These are phyloP conservation scores for Sinonovacula constricta DNA, from an alignment of 1,140 invertebrate species.

Conservation along the genomic window DNA sequence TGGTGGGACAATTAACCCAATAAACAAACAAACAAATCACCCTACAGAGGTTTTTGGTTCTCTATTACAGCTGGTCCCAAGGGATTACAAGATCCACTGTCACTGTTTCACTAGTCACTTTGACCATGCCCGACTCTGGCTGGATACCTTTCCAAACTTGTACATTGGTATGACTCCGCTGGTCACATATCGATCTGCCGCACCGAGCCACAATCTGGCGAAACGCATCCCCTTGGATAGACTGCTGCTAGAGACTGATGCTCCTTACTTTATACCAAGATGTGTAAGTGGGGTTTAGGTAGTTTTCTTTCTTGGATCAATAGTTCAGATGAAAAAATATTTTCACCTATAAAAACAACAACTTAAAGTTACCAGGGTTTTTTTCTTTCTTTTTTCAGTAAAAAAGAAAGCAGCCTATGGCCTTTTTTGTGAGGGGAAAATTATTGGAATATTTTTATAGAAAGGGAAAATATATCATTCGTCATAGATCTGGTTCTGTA, in stretches of 20 bases:
- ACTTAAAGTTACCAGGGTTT: too few relatives aligned
- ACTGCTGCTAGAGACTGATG: constrained; percentile 80
- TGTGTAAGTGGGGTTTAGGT: constrained; percentile 40
- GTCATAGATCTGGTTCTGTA: too few relatives aligned
- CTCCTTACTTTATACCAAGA: constrained; percentile 80
- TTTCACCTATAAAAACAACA: too few relatives aligned
- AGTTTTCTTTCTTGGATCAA: too few relatives aligned
- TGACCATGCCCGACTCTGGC: constrained; percentile 74
- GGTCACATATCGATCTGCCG: constrained; percentile 75
- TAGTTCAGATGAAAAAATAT: too few relatives aligned
- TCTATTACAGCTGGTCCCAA: constrained; percentile 73
- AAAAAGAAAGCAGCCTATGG: too few relatives aligned
- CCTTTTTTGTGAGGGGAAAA: too few relatives aligned
- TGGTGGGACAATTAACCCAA: too few relatives aligned
- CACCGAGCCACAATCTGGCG: constrained; percentile 73
- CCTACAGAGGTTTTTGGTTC: not conserved
- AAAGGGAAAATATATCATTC: too few relatives aligned
- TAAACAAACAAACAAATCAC: too few relatives aligned
- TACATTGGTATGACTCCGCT: constrained; percentile 79
- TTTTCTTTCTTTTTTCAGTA: too few relatives aligned
- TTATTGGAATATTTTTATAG: too few relatives aligned
- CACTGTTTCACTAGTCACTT: constrained; percentile 80
- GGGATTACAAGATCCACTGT: constrained; percentile 78
- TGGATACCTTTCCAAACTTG: constrained; percentile 77
- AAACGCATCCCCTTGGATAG: constrained; percentile 76